A percentile compares a stretch with the other conserved stretches of the same genome.
Conservation (phyloP, 2,797 vertebrate genomes). For the Syndactyla subalaris region DNA sequence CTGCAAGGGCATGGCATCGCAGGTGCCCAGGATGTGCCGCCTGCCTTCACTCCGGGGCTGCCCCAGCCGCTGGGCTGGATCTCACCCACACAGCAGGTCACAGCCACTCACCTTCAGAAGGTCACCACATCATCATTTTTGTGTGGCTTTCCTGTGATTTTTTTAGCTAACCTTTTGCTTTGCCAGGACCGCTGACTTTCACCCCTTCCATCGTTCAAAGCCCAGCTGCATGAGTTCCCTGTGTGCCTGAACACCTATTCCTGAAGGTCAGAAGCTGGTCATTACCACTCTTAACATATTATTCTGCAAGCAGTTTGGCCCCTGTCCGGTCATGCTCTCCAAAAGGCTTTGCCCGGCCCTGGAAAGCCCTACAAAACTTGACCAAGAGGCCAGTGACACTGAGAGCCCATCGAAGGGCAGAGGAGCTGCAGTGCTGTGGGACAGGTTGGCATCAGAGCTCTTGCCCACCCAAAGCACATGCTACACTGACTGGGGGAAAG, state of each 20-base stretch:
- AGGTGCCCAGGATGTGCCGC: not conserved
- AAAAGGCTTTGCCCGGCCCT: not conserved
- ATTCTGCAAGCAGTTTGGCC: not conserved
- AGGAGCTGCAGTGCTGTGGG: not conserved
- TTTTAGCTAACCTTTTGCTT: not conserved
- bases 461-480: fast-evolving
- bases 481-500: not conserved
- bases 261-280: not conserved
- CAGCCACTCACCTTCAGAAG: not conserved
- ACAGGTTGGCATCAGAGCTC: not conserved
- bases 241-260: not conserved
- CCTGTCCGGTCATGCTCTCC: not conserved
- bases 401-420: not conserved
- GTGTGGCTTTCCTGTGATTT: not conserved
- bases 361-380: not conserved
- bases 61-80: not conserved
- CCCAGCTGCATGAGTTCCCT: not conserved
- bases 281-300: fast-evolving
- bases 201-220: not conserved
- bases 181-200: not conserved
- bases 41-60: fast-evolving
- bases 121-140: fast-evolving
- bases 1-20: not conserved
- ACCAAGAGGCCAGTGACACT: not conserved
- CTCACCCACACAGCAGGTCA: not conserved